A percentile compares a stretch with the other conserved stretches of the same genome.
Evolutionary conservation across 92 coral and sea anemone species (phyloP).

Genomic region (Phymanthus crucifer): DNA sequence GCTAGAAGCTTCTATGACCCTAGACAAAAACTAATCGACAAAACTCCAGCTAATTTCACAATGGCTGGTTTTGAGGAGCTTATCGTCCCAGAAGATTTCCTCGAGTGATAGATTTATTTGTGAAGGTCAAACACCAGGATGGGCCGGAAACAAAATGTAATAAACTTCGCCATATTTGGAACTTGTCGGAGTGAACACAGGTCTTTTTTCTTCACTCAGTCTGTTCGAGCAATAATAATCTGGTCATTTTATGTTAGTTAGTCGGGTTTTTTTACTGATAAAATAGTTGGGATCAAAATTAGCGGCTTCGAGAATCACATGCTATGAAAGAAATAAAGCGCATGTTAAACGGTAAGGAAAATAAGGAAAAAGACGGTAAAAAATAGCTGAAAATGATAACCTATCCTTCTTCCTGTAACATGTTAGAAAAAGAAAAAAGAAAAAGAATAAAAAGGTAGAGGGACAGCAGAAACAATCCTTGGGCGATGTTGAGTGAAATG

Average conservation of each 20-base stretch:
- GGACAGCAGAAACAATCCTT: too few relatives aligned
- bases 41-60: not conserved
- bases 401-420: not conserved
- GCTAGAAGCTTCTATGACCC: constrained; percentile 2
- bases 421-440: too few relatives aligned
- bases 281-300: not conserved
- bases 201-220: not conserved
- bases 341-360: not conserved
- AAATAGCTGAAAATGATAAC: not conserved
- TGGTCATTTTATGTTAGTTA: not conserved
- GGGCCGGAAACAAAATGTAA: constrained; percentile 37
- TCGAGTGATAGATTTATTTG: constrained; percentile 18
- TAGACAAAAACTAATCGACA: not conserved
- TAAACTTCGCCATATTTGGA: constrained; percentile 34
- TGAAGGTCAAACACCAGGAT: constrained; percentile 22
- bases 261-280: constrained; percentile 13
- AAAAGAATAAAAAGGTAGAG: too few relatives aligned
- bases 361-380: not conserved
- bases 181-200: not conserved
- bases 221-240: not conserved
- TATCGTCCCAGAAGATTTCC: constrained; percentile 30
- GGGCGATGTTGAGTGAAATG: too few relatives aligned
- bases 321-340: not conserved
- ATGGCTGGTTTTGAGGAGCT: constrained; percentile 6
- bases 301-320: not conserved